Evolutionary conservation across 2,797 vertebrate genomes (phyloP).

Genomic region (Nasua narica): DNA sequence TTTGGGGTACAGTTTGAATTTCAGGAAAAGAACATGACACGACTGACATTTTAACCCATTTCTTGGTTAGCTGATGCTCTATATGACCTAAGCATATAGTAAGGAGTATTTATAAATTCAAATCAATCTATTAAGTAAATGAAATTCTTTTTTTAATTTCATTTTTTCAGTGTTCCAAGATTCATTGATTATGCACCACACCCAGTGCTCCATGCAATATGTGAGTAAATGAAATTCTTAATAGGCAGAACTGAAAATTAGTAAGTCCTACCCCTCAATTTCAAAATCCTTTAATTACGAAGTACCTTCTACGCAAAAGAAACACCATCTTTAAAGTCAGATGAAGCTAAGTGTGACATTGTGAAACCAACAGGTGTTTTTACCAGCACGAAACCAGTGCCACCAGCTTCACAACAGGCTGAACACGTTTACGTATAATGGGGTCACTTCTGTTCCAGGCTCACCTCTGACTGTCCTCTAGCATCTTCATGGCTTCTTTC

Average conservation of each 20-base stretch:
- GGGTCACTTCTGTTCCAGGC: neutral
- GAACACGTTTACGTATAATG: neutral
- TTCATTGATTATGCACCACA: no score
- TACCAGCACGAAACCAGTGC: slow-evolving; percentile 9
- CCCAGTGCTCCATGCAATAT: no score
- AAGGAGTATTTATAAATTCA: slow-evolving; percentile 44
- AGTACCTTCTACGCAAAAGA: slow-evolving; percentile 38
- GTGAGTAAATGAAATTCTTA: slow-evolving; percentile 31
- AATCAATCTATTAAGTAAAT: slow-evolving; percentile 40
- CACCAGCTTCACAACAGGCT: neutral
- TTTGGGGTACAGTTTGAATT: neutral
- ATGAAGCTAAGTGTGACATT: neutral
- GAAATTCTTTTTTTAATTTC: neutral
- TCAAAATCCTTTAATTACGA: slow-evolving; percentile 21
- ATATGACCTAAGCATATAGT: neutral
- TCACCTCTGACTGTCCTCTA: slow-evolving; percentile 91
- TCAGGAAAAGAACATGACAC: neutral
- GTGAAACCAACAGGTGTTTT: neutral
- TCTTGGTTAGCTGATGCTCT: neutral
- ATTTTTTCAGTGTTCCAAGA: no score
- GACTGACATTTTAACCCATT: neutral
- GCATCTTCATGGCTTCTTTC: slow-evolving; percentile 94
- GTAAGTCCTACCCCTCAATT: slow-evolving; percentile 17
- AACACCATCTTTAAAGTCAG: neutral
- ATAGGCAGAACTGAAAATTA: neutral